These are phyloP conservation scores for Acanthopleura granulata DNA, from an alignment of 2,888 invertebrate species.

Conservation along the genomic window DNA sequence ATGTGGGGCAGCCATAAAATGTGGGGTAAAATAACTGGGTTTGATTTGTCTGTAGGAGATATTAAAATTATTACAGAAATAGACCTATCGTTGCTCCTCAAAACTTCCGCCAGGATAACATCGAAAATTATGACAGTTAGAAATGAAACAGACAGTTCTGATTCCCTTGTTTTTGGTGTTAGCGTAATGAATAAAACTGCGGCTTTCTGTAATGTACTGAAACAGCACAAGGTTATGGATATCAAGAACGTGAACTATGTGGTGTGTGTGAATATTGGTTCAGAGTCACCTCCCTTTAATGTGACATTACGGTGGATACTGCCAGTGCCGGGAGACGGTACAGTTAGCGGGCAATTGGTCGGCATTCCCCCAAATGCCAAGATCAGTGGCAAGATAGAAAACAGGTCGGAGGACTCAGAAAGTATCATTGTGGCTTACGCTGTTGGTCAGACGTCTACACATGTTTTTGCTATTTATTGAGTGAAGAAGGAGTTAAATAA, in stretches of 20 bases:
- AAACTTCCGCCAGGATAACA: background rate
- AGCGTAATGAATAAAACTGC: background rate
- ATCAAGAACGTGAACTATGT: too few species aligned
- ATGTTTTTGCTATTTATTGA: background rate
- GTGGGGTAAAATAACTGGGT: background rate
- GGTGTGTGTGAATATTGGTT: too few species aligned
- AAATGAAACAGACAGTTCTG: background rate
- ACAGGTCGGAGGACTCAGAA: background rate
- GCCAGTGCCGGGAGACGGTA: background rate
- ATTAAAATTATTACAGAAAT: background rate
- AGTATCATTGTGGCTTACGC: slow-evolving; percentile 1
- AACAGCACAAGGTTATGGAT: too few species aligned
- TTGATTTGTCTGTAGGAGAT: background rate
- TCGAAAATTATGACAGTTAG: slow-evolving; percentile 2
- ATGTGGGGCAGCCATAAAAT: slow-evolving; percentile 4
- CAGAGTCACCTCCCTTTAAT: too few species aligned
- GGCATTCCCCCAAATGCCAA: background rate
- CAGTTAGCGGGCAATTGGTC: background rate
- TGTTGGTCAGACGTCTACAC: background rate
- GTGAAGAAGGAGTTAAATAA: background rate
- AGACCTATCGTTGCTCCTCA: background rate
- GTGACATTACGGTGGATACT: background rate
- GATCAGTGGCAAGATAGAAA: background rate
- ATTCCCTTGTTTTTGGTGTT: background rate
- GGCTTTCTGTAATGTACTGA: background rate